Evolutionary conservation across 2,797 vertebrate genomes (phyloP), one percentile per base, ranked within the genome.

Genomic region (Characodon lateralis): DNA sequence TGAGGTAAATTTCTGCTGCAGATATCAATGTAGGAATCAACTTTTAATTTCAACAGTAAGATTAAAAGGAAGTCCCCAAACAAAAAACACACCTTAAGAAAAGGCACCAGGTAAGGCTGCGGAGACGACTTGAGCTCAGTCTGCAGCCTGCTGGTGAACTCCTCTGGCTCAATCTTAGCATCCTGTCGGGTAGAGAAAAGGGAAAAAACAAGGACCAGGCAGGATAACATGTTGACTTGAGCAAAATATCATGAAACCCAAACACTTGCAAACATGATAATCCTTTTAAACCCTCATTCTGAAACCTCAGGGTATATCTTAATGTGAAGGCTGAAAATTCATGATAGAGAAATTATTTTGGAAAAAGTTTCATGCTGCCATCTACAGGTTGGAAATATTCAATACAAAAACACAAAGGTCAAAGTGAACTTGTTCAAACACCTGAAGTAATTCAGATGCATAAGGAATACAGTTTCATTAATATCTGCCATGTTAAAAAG

Each of bases 111-210:
- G 93, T 97, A 97, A 69, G 97, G 96, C 93, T 97, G 97, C 3
- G 96, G 97, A 74, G 97, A 97, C 8, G 97, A 97, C 93, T 97
- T 97, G 51, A 97, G 95, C 87, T 97, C 97, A 0, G 95, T 94
- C 56, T 97, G 96, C 83, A 97, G 94, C 70, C 96, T 95, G 88
- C 95, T 96, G 87, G 96, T 97, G 93, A 97, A 97, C 89, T 97
- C 96, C 87, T 97, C 96, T 0, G 96, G 96, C 63, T 97, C 96
- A 46, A 97, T 97, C 89, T 97, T 97, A 26, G 96, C 96, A 88
- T 97, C 97, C 97, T 97, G 93, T 80, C 18, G 13, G 14, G 24
- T 8, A 55, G 74, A 16, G 24, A 55, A 5, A 0, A 20, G 31
- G 10, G 43, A 77, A 20, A 26, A 46, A 76, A 74, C 63, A n/a